Conservation (phyloP, 2,113 vertebrate genomes). For the Nothocercus nigrocapillus region DNA sequence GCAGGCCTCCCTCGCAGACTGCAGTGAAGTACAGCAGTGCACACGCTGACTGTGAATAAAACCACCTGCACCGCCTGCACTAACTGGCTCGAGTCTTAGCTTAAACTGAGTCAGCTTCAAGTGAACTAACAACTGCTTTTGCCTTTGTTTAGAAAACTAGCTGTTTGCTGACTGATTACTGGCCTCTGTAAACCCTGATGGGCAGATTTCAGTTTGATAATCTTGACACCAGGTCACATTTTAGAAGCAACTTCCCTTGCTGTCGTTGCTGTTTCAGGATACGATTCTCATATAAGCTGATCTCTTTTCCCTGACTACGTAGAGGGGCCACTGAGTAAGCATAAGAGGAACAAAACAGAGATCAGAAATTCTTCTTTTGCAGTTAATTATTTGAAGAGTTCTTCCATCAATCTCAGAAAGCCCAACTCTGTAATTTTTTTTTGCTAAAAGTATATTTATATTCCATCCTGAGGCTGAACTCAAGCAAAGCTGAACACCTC, state of each 20-base stretch:
- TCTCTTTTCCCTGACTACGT: neutral
- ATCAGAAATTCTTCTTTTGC: neutral
- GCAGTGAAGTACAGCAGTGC: neutral
- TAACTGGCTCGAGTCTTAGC: neutral
- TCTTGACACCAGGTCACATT: neutral
- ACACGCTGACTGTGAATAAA: neutral
- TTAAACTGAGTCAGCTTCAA: constrained; percentile 26
- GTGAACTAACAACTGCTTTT: neutral
- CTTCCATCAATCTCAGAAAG: neutral
- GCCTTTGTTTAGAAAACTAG: neutral
- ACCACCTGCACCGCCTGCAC: neutral
- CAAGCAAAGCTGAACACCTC: neutral
- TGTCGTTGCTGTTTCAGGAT: neutral
- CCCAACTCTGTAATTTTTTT: neutral
- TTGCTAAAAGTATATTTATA: neutral
- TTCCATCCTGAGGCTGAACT: neutral
- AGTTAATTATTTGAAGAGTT: neutral
- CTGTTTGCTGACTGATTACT: neutral
- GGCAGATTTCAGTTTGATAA: constrained; percentile 71
- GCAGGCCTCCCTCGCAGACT: neutral
- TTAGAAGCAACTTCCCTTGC: neutral
- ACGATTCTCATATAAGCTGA: neutral
- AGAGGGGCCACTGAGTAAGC: neutral
- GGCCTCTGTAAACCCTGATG: neutral
- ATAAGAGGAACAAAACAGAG: neutral